Evolutionary conservation across 2,888 invertebrate species (phyloP), one percentile per base, ranked within the genome.

Genomic region (Cheiracanthium punctorium): DNA sequence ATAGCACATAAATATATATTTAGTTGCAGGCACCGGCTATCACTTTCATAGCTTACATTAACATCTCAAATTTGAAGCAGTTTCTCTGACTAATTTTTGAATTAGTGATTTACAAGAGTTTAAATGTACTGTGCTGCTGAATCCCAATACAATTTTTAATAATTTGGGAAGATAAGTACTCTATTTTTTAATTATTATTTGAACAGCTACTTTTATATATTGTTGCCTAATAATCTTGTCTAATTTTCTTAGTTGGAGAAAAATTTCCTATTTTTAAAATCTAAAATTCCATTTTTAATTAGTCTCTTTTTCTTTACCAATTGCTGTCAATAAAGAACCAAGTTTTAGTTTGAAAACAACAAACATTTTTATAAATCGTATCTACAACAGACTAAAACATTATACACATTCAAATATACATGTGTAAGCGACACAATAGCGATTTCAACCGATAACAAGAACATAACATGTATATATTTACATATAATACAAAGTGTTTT

Each of bases 401-500:
- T 77, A 52, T 32, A 70, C 77, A 77, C 69, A 70, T 77, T 77
- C 33, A 20, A 77, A 84, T 84, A 72, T 79, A 85, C 84, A 85
- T 79, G 74, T 79, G 73, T 79, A 84, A 79, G 84, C 84, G 33
- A 70, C 73, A 85, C 64, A 69, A 69, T 79, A 80, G 84, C 79
- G 48, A 74, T 73, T 84, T 84, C 67, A 74, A 81, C 81, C 69
- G 33, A 81, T 81, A 81, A 81, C 81, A 69, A 81, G 74, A 85
- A 85, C 79, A 85, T 37, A 74, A 33, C 67, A 77, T 69, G 67
- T 77, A 85, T 67, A 37, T 85, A 85, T 85, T 41, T 85, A 85
- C 84, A 85, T 85, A 85, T 85, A 32, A 74, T 85, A 85, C 84
- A 85, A 74, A 77, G n/a, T n/a, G n/a, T n/a, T n/a, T n/a, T n/a